Percentiles rank a stretch among this genome's conserved stretches.
Evolutionary conservation across 2,888 invertebrate genomes (phyloP).

Genomic region (Philhelius pedissequus): DNA sequence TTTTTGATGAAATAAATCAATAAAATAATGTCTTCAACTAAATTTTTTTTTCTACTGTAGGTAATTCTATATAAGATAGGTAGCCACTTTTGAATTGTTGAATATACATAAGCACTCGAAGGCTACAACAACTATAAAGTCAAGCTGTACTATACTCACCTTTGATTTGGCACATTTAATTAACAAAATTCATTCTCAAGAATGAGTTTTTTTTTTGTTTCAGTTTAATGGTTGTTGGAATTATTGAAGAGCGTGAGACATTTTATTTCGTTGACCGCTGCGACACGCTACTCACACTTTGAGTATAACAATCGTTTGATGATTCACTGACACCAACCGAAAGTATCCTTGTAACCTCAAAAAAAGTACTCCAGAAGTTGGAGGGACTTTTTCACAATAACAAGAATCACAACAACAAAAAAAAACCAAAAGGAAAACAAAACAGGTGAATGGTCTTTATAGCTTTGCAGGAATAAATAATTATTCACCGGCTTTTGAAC

Average conservation of each 20-base stretch:
- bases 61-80: not conserved
- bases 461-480: not conserved
- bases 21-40: not conserved
- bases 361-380: not conserved
- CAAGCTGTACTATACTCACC: constrained; percentile 15
- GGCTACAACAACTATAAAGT: not conserved
- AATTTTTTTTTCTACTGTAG: too few relatives aligned
- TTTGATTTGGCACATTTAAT: constrained; percentile 26
- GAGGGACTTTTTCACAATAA: not conserved
- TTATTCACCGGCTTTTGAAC: not conserved
- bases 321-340: not conserved
- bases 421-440: too few relatives aligned
- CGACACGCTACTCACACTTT: not conserved
- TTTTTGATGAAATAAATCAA: constrained; percentile 48
- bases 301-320: not conserved
- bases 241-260: not conserved
- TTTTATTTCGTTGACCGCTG: not conserved
- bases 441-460: not conserved
- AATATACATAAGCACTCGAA: constrained; percentile 18
- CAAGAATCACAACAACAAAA: too few relatives aligned
- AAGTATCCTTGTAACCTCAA: not conserved
- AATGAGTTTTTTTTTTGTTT: not conserved
- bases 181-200: not conserved
- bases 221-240: not conserved
- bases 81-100: constrained; percentile 15